These are phyloP conservation scores for Drosophila carrolli DNA, from an alignment of 1,140 invertebrate genomes.

Conservation along the genomic window DNA sequence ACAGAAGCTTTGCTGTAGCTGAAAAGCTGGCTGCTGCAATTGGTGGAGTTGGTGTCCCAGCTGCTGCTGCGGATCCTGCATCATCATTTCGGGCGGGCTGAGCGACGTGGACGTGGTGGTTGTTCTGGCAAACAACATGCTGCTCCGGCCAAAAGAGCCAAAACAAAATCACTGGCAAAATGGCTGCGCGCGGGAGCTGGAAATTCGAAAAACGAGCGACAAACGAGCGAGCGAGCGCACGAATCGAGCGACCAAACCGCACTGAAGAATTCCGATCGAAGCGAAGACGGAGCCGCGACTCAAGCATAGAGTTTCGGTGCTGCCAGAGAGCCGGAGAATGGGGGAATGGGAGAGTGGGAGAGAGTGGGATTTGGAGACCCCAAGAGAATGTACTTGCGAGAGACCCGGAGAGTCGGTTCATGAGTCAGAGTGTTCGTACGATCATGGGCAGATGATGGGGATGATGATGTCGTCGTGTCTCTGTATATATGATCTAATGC, in stretches of 20 bases:
- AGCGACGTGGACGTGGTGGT: conserved; percentile 32
- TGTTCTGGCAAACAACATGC: conserved; percentile 75
- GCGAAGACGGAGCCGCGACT: conserved; percentile 46
- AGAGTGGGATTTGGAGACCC: background rate
- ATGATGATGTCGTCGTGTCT: conserved; percentile 15
- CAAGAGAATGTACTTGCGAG: conserved; percentile 4
- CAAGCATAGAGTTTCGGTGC: conserved; percentile 47
- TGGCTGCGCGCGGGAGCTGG: conserved; percentile 34
- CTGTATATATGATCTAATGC: conserved; percentile 72
- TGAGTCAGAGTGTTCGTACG: conserved; percentile 62
- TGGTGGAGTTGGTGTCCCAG: conserved; percentile 23
- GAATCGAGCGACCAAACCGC: conserved; percentile 72
- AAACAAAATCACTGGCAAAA: conserved; percentile 55
- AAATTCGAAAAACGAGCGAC: conserved; percentile 23
- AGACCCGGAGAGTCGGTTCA: conserved; percentile 22
- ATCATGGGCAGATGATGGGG: conserved; percentile 47
- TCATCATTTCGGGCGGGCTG: conserved; percentile 17
- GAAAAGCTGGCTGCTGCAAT: conserved; percentile 38
- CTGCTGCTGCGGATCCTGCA: conserved; percentile 30
- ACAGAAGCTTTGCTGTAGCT: conserved; percentile 59
- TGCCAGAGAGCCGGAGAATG: conserved; percentile 19
- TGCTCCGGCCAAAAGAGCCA: conserved; percentile 51
- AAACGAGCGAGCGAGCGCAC: conserved; percentile 67
- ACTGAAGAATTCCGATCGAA: conserved; percentile 70
- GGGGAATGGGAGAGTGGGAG: conserved; percentile 7